These are phyloP conservation scores for Hecatera dysodea DNA, from an alignment of 2,888 invertebrate species.

Conservation along the genomic window DNA sequence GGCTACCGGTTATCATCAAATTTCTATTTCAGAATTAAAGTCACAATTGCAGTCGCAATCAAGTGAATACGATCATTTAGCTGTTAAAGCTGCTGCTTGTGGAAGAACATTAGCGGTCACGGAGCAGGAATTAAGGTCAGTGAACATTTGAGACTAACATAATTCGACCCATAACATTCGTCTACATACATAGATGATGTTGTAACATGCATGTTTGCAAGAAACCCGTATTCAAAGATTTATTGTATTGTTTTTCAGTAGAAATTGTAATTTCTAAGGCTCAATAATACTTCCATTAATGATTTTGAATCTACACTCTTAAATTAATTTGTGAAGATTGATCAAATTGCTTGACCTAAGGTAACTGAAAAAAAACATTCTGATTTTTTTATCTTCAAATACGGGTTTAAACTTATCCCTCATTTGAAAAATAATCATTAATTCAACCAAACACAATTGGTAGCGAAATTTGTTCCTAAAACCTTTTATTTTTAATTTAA, in stretches of 20 bases:
- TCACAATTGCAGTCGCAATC: conserved; percentile 80
- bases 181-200: conserved; percentile 22
- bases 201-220: conserved; percentile 38
- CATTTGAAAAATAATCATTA: conserved; percentile 57
- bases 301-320: background rate
- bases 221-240: conserved; percentile 35
- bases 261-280: background rate
- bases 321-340: no score
- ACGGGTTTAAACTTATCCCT: conserved; percentile 36
- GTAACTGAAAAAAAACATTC: no score
- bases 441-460: conserved; percentile 76
- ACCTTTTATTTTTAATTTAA: conserved; percentile 52
- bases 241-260: background rate
- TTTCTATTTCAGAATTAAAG: conserved; percentile 77
- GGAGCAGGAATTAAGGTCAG: conserved; percentile 87
- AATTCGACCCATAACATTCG: conserved; percentile 1
- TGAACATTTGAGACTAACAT: conserved; percentile 33
- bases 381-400: conserved; percentile 33
- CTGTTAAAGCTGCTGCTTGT: conserved; percentile 81
- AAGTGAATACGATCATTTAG: conserved; percentile 80
- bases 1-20: conserved; percentile 8
- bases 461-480: conserved; percentile 83
- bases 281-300: background rate
- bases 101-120: conserved; percentile 86
- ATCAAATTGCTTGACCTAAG: no score